phyloP scores from a whole-genome alignment of 2,797 vertebrate species.

The Bucorvus abyssinicus region DNA sequence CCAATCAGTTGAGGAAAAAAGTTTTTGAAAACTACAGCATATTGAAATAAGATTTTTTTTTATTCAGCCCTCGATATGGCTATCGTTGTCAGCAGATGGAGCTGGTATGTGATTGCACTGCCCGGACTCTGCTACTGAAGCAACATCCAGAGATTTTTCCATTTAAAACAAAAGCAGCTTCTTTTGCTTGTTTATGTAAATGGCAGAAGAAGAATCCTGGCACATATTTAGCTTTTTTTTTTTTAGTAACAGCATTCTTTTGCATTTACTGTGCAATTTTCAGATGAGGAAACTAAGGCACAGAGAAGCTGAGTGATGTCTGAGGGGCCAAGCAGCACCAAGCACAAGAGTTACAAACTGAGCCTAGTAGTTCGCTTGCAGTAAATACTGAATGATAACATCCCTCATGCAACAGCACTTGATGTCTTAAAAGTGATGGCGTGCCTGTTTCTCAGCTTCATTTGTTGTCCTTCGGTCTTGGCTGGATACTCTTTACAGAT shows the following conservation, averaged over 20 bases:
- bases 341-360: background rate
- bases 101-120: background rate
- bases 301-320: background rate
- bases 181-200: background rate
- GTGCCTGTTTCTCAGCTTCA: background rate
- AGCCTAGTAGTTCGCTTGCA: background rate
- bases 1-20: background rate
- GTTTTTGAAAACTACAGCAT: background rate
- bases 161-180: background rate
- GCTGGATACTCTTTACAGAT: background rate
- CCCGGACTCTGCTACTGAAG: background rate
- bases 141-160: background rate
- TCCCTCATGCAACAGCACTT: background rate
- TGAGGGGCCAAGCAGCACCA: background rate
- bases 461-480: background rate
- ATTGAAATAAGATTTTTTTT: background rate
- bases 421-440: background rate
- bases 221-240: background rate
- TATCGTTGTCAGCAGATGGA: background rate
- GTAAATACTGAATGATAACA: background rate
- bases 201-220: background rate
- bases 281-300: background rate
- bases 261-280: background rate
- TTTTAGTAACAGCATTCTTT: background rate
- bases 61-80: background rate